These are phyloP conservation scores for Neuroscelio doddi DNA, from an alignment of 2,888 invertebrate species.

Conservation along the genomic window DNA sequence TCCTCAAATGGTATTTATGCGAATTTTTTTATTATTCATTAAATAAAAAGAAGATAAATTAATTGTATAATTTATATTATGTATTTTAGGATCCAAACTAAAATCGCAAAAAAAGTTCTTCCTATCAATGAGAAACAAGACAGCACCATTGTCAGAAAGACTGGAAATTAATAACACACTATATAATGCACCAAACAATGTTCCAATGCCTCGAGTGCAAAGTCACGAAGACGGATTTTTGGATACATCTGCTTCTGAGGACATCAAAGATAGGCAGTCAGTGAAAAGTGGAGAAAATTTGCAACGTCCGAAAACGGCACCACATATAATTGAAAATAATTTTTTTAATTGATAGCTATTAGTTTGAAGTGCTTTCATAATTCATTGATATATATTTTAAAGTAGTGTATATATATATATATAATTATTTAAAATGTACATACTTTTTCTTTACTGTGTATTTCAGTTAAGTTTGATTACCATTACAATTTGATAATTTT, in stretches of 20 bases:
- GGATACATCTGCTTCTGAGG: conserved; percentile 12
- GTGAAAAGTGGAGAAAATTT: background rate
- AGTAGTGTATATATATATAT: background rate
- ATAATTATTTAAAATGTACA: background rate
- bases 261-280: conserved; percentile 5
- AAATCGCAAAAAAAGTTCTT: conserved; percentile 49
- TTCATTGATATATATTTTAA: background rate
- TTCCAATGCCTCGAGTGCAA: conserved; percentile 8
- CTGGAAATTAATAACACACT: conserved; percentile 1
- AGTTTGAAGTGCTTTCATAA: too few species aligned
- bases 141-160: conserved; percentile 55
- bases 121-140: conserved; percentile 60
- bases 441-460: too few species aligned
- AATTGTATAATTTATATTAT: background rate
- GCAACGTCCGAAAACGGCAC: conserved; percentile 37
- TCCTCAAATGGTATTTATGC: conserved; percentile 49
- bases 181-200: background rate
- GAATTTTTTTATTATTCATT: background rate
- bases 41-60: background rate
- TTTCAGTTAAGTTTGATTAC: too few species aligned
- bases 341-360: conserved; percentile 21
- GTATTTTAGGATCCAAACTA: conserved; percentile 30
- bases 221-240: conserved; percentile 27
- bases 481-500: background rate
- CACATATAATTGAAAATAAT: conserved; percentile 40